Percentiles rank a stretch among this genome's conserved stretches.
Conservation (phyloP, 2,888 invertebrate genomes). For the Eremobia ochroleuca region DNA sequence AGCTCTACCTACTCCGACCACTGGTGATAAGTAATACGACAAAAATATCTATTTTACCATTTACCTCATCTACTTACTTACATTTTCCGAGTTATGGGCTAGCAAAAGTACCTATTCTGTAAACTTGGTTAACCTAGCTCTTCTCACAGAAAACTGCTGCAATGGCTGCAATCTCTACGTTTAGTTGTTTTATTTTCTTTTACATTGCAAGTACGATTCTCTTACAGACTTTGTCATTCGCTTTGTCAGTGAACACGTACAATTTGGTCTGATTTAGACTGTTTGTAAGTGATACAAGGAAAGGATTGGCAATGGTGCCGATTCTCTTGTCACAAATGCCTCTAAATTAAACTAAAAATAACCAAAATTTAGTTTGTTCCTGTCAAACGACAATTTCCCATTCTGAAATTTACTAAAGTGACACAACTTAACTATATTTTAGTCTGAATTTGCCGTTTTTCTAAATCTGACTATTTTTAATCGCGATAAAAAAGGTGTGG, state of each 20-base stretch:
- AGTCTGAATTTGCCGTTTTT: no score
- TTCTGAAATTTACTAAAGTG: no score
- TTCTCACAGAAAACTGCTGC: conserved; percentile 12
- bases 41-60: conserved; percentile 1
- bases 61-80: background rate
- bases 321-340: no score
- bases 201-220: conserved; percentile 27
- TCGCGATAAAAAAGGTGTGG: no score
- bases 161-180: conserved; percentile 34
- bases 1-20: no score
- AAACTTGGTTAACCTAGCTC: conserved; percentile 12
- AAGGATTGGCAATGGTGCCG: background rate
- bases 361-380: no score
- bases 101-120: conserved; percentile 13
- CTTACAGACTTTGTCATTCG: conserved; percentile 19
- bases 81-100: background rate
- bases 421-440: no score
- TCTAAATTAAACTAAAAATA: no score
- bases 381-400: no score
- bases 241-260: conserved; percentile 38
- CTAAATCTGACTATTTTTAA: no score
- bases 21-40: background rate
- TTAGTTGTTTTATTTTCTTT: conserved; percentile 42
- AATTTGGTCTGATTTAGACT: conserved; percentile 30
- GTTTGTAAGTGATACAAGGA: background rate